Base-by-base conservation (phyloP, 2,888 invertebrate genomes). In the Drosophila vallismaia region DNA sequence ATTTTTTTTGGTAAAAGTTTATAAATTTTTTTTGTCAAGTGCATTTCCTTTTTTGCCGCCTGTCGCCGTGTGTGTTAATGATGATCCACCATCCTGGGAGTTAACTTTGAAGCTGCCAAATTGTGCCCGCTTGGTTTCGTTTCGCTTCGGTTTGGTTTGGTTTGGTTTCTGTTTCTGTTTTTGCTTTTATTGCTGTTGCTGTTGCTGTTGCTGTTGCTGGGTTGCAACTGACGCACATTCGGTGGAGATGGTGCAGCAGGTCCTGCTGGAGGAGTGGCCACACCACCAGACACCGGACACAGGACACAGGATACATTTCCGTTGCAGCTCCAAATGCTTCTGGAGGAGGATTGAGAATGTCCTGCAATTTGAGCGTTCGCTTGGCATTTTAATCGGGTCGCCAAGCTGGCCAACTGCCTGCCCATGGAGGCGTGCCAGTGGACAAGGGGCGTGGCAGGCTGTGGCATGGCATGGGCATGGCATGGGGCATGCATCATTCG, bases 351-450 rank as follows among this genome's bases (percentile, higher is more conserved):
- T 7, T 6, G 19, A 19, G 42, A 42, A 75, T 50, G 84, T 71
- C 81, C 78, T 86, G 86, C 81, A 84, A 86, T 86, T 84, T 84
- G 79, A 86, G 82, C 85, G 83, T 77, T 83, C 70, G 76, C 79
- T 58, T 83, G 79, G 82, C 87, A 83, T 83, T 79, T 87, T 83
- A 83, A 83, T 83, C 77, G 77, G 68, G 68, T 66, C 50, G 74
- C 50, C 50, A 29, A 44, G 63, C 64, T 63, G 76, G 56, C 79
- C 76, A 79, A 78, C 78, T 68, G 67, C 49, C 56, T 48, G 50
- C 71, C 50, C 48, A 29, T 56, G 12, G 54, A 40, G 56, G 33
- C 71, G 52, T 52, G 38, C 31, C 51, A 49, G 42, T 36, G 12
- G 42, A 8, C 42, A 9, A 19, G 42, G 38, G 38, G 12, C 12